Conservation (phyloP, 2,797 vertebrate species). For the Mergus octosetaceus region DNA sequence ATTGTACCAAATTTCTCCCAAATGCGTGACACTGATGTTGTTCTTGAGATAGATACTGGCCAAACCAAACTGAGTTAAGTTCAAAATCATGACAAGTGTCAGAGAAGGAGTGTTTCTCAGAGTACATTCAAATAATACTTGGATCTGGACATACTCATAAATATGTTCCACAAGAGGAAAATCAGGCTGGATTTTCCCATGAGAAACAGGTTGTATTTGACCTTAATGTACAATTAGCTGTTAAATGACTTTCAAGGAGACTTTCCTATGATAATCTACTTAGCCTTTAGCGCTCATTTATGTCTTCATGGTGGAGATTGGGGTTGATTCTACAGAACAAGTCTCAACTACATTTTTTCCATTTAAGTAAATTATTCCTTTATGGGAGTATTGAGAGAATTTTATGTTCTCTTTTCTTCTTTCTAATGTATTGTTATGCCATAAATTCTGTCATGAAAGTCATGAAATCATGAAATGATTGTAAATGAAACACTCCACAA, state of each 20-base stretch:
- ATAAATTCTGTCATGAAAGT: neutral
- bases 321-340: slow-evolving; percentile 27
- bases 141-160: neutral
- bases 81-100: neutral
- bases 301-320: slow-evolving; percentile 40
- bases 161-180: neutral
- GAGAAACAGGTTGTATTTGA: slow-evolving; percentile 29
- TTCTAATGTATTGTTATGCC: neutral
- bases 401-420: neutral
- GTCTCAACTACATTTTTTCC: neutral
- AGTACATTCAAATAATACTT: neutral
- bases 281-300: slow-evolving; percentile 63
- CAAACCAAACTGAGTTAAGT: neutral
- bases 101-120: neutral
- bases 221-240: slow-evolving; percentile 16
- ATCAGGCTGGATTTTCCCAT: neutral
- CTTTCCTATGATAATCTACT: slow-evolving; percentile 46
- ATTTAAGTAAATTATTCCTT: slow-evolving; percentile 44
- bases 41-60: neutral
- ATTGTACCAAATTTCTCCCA: neutral
- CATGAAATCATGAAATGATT: neutral
- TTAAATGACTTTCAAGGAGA: slow-evolving; percentile 58
- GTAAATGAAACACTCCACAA: neutral
- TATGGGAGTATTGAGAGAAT: neutral
- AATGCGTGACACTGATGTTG: neutral